Evolutionary conservation across 2,888 invertebrate species (phyloP), one percentile per base, ranked within the genome.

Genomic region (Trachelus troglodyta): DNA sequence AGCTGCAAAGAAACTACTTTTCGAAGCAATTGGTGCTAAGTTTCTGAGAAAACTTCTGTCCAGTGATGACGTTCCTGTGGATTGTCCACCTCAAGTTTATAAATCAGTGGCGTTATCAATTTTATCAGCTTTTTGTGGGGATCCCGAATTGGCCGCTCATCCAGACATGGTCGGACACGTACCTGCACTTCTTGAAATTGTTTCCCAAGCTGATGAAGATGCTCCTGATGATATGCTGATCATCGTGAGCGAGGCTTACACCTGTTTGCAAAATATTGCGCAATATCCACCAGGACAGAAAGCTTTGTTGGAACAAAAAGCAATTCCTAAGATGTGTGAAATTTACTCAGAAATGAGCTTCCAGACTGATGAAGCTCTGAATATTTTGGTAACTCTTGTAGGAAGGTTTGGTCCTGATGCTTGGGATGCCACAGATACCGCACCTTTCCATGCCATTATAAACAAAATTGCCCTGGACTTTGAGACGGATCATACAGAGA

Each of bases 101-200:
- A 98, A 97, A 92, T 97, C 97, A 12, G 96, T 98, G 73, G 98
- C 98, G 0, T 92, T 98, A 69, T 97, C 97, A 11, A 95, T 98
- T 78, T 93, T 98, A 69, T 96, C 97, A 1, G 95, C 96, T 79
- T 97, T 98, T 92, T 97, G 97, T 88, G 94, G 94, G 85, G 96
- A 97, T 89, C 94, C 96, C 83, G 95, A 96, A 88, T 91, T 98
- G 80, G 96, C 96, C 33, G 95, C 95, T 40, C 96, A 97, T 89
- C 95, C 96, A 40, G 97, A 97, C 87, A 96, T 97, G 94, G 93
- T 97, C 75, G 95, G 94, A 71, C 96, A 96, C 86, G 95, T 97
- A 85, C 96, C 97, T 30, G 95, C 96, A 1, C 95, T 98, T 85
- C 92, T 97, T 78, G 96, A 97, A 83, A 97, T 97, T 84, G 96